These are phyloP conservation scores for Syngnathus acus DNA, from an alignment of 2,797 vertebrate species.

Conservation along the genomic window DNA sequence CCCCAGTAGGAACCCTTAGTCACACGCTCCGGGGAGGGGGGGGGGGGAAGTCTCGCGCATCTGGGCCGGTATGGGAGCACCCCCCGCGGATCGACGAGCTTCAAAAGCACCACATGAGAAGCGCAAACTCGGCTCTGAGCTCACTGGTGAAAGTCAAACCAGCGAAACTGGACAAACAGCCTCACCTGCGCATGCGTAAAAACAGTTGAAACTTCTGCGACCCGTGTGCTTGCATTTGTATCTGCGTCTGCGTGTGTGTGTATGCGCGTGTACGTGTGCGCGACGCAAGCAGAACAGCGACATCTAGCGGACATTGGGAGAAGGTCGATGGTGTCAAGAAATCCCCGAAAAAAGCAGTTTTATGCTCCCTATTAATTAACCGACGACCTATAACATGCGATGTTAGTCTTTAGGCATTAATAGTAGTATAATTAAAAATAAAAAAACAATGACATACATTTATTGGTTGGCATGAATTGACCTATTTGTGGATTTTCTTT, in stretches of 20 bases:
- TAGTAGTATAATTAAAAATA: too few species aligned
- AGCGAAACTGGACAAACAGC: conserved; percentile 76
- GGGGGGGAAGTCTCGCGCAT: conserved; percentile 15
- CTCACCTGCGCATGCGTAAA: conserved; percentile 70
- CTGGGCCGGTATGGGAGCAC: conserved; percentile 15
- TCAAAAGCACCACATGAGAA: background rate
- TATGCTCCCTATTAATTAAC: background rate
- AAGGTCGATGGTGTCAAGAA: background rate
- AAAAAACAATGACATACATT: too few species aligned
- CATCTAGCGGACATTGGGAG: conserved; percentile 37
- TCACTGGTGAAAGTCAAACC: conserved; percentile 75
- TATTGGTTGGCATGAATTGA: too few species aligned
- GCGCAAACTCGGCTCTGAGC: conserved; percentile 35
- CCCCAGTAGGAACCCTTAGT: conserved; percentile 43
- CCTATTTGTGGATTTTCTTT: too few species aligned
- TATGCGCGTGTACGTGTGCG: conserved; percentile 13
- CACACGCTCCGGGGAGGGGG: conserved; percentile 16
- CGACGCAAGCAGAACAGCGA: conserved; percentile 49
- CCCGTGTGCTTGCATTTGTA: conserved; percentile 17
- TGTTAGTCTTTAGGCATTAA: too few species aligned
- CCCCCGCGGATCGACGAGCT: conserved; percentile 51
- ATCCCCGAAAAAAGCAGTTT: background rate
- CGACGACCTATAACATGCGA: too few species aligned
- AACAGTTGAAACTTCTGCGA: conserved; percentile 70
- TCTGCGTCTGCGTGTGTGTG: background rate